Percentiles rank a stretch among this genome's conserved stretches.
These are phyloP conservation scores for Megaceryle maxima DNA, from an alignment of 2,113 vertebrate genomes.

Conservation along the genomic window DNA sequence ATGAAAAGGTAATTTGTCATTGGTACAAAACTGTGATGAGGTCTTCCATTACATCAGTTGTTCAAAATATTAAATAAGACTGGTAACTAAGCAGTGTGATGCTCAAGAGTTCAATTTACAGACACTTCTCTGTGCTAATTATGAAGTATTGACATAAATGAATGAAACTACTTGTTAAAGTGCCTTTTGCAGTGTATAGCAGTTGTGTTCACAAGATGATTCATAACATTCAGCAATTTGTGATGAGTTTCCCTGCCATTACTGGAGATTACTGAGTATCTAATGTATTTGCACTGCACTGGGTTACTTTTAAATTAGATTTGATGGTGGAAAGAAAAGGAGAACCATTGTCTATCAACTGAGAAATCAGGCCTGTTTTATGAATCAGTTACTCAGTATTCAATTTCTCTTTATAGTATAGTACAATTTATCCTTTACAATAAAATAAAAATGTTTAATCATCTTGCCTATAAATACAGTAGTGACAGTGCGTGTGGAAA, in stretches of 20 bases:
- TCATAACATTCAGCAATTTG: slow-evolving; percentile 48
- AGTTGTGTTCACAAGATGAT: slow-evolving; percentile 52
- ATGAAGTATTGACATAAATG: slow-evolving; percentile 68
- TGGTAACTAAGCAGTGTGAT: slow-evolving; percentile 32
- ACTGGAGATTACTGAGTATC: slow-evolving; percentile 31
- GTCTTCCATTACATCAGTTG: slow-evolving; percentile 39
- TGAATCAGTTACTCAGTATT: not conserved
- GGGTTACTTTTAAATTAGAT: slow-evolving; percentile 44
- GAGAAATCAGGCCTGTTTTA: slow-evolving; percentile 17
- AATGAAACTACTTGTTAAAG: slow-evolving; percentile 62
- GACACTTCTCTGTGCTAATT: slow-evolving; percentile 54
- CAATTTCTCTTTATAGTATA: not conserved
- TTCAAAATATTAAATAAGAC: slow-evolving; percentile 27
- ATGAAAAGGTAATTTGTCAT: slow-evolving; percentile 32
- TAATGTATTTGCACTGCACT: slow-evolving; percentile 17
- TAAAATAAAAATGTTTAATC: slow-evolving; percentile 28
- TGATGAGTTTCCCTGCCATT: slow-evolving; percentile 42
- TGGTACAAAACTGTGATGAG: slow-evolving; percentile 4
- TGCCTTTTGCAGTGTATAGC: slow-evolving; percentile 10
- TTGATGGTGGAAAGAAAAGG: slow-evolving; percentile 8
- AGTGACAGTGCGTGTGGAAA: not conserved
- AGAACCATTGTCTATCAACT: not conserved
- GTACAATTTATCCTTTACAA: not conserved
- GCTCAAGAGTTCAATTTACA: slow-evolving; percentile 63
- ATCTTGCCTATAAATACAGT: not conserved